Conservation (phyloP, 2,113 vertebrate species). For the Toxostoma redivivum region DNA sequence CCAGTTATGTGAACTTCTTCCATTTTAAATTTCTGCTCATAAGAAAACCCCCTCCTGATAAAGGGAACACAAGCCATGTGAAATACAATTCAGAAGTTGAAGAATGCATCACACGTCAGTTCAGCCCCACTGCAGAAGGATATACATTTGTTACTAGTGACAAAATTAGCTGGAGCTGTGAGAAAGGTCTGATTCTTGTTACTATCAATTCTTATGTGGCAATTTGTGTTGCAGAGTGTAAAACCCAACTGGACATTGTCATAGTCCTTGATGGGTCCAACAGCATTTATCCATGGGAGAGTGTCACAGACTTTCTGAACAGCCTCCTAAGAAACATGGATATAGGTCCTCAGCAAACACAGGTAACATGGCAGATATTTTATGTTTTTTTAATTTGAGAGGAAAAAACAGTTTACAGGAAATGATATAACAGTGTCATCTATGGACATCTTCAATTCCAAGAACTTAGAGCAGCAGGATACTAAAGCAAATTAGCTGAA, state of each 20-base stretch:
- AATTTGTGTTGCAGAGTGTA: slow-evolving; percentile 81
- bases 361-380: slow-evolving; percentile 71
- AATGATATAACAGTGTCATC: neutral
- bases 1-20: neutral
- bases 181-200: neutral
- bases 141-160: neutral
- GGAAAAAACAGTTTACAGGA: neutral
- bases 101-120: neutral
- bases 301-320: slow-evolving; percentile 81
- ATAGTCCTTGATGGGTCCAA: slow-evolving; percentile 96
- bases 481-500: neutral
- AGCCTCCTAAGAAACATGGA: slow-evolving; percentile 83
- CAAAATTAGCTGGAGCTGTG: neutral
- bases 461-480: neutral
- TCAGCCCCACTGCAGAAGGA: neutral
- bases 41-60: neutral
- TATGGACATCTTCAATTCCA: neutral
- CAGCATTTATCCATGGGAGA: slow-evolving; percentile 93
- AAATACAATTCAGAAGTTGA: neutral
- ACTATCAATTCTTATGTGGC: neutral
- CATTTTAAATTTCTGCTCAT: neutral
- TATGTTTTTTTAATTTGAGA: neutral
- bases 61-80: neutral
- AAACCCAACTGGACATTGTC: slow-evolving; percentile 87
- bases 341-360: slow-evolving; percentile 86